phyloP scores from a whole-genome alignment of 2,113 vertebrate species.

The Myotis brandtii region DNA sequence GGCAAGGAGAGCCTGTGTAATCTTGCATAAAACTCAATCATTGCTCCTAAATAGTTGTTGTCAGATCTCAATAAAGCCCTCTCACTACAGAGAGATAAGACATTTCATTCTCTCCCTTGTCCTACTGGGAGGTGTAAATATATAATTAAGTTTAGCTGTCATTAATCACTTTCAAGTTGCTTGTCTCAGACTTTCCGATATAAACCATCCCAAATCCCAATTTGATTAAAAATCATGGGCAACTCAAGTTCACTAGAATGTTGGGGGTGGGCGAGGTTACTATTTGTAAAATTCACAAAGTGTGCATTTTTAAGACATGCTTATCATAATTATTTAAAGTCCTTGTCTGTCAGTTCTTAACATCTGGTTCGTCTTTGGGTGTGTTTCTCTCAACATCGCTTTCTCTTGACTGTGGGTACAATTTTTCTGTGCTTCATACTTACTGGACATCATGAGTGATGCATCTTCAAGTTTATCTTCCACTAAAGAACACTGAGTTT shows the following conservation, averaged over 20 bases:
- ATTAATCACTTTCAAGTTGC: constrained; percentile 70
- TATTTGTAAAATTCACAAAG: neutral
- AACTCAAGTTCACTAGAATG: neutral
- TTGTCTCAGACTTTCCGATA: constrained; percentile 59
- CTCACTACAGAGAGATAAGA: constrained; percentile 47
- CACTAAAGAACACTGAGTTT: neutral
- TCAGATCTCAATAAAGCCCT: constrained; percentile 68
- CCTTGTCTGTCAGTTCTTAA: neutral
- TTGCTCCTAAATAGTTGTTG: constrained; percentile 63
- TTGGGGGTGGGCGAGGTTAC: neutral
- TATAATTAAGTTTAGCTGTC: constrained; percentile 72
- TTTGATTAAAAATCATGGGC: constrained; percentile 72
- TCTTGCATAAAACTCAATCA: constrained; percentile 72
- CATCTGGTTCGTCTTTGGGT: neutral
- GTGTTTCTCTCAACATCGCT: neutral
- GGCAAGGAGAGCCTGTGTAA: constrained; percentile 63
- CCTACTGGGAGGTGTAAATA: constrained; percentile 73
- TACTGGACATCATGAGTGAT: neutral
- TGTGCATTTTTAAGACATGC: neutral
- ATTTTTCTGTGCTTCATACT: neutral
- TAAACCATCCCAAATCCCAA: constrained; percentile 67
- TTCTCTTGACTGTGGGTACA: neutral
- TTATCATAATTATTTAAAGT: neutral
- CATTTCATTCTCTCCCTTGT: constrained; percentile 65
- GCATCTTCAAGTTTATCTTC: neutral